Base-by-base conservation (phyloP, 2,888 invertebrate species). In the Tachina fera region DNA sequence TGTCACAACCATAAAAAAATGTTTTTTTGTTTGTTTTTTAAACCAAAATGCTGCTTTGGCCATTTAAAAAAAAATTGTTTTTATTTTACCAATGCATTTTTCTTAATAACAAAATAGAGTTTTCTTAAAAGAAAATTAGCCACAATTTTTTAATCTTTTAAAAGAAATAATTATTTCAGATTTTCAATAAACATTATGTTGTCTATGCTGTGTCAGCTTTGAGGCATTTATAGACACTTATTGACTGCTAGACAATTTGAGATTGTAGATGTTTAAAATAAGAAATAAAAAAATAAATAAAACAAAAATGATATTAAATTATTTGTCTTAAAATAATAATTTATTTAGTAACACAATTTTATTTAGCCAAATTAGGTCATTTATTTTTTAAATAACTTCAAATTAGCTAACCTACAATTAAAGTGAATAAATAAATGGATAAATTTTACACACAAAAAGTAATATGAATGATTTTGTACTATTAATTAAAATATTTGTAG, bases 141-240 rank as follows among this genome's bases (percentile, higher is more conserved):
- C 49, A 72, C 63, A 53, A 63, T 47, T 56, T 9, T 56, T 9
- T 31, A 3, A 16, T 11, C 41, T 47, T 68, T 22, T 11, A 67
- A 75, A 22, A 19, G 51, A 65, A 65, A 80, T 58, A 65, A 74
- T 80, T 65, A 51, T 80, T 65, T 19, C 19, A 56, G 53, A 45
- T 51, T 61, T 61, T 63, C 22, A 71, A 43, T 49, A 5, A 58
- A 72, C 39, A 45, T 70, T 45, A 56, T 53, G 61, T 19, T 71
- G 75, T 51, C 45, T 31, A 39, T 41, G 47, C 16, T 83, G 75
- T 83, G 76, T 56, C 75, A 67, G 16, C 41, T 65, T 22, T 22
- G 47, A 63, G 71, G 47, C 79, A 60, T 43, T 60, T 19, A 65
- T 60, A 74, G 74, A 58, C 72, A 60, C 43, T 74, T 74, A 70